Evolutionary conservation across 1,140 invertebrate genomes (phyloP).

Genomic region (Oncopeltus fasciatus): DNA sequence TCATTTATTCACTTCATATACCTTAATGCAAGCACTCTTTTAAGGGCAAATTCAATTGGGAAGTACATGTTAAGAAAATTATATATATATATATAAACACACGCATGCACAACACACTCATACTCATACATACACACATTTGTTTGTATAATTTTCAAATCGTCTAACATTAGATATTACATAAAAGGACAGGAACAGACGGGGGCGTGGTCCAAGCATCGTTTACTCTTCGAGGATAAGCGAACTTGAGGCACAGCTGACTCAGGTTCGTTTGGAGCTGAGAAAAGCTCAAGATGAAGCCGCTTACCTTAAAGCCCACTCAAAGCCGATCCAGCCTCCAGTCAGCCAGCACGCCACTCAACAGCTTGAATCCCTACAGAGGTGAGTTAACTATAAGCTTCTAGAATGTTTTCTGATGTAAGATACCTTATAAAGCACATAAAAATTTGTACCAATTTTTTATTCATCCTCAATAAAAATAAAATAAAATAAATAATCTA

Average conservation of each 20-base stretch:
- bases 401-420: not conserved
- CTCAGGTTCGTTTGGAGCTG: conserved; percentile 57
- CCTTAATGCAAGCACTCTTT: too few relatives aligned
- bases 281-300: conserved; percentile 53
- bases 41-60: too few relatives aligned
- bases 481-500: too few relatives aligned
- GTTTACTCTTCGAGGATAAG: conserved; percentile 67
- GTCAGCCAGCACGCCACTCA: not conserved
- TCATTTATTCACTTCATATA: too few relatives aligned
- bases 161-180: too few relatives aligned
- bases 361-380: not conserved
- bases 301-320: not conserved
- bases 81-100: too few relatives aligned
- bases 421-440: not conserved
- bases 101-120: too few relatives aligned
- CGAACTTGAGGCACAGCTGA: conserved; percentile 65
- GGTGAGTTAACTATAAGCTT: not conserved
- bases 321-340: not conserved
- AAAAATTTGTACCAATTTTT: not conserved
- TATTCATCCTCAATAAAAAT: too few relatives aligned
- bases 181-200: not conserved
- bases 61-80: too few relatives aligned
- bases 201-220: conserved; percentile 18
- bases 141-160: too few relatives aligned
- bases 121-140: too few relatives aligned